Evolutionary conservation across 2,113 vertebrate species (phyloP).

Genomic region (Centrocercus urophasianus): DNA sequence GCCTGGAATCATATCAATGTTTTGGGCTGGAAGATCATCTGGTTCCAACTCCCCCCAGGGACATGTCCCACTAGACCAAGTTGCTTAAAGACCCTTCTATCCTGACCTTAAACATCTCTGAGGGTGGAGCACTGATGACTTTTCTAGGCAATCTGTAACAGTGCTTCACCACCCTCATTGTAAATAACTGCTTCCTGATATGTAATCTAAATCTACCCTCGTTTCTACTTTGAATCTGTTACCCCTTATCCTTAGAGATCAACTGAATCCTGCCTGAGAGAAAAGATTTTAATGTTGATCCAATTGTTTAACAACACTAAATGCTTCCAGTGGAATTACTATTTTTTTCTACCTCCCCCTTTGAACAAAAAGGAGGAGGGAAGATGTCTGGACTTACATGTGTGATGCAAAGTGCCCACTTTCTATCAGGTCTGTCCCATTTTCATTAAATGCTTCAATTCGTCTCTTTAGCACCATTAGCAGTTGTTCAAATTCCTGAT

Average conservation of each 20-base stretch:
- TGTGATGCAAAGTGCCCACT: conserved; percentile 76
- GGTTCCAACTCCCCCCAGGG: not conserved
- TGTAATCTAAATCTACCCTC: not conserved
- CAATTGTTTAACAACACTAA: not conserved
- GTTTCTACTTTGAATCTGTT: not conserved
- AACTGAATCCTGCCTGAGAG: not conserved
- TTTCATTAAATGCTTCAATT: conserved; percentile 74
- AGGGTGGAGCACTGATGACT: not conserved
- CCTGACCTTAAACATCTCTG: not conserved
- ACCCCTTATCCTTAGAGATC: not conserved
- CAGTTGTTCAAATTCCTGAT: conserved; percentile 83
- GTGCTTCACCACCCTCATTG: not conserved
- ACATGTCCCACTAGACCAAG: not conserved
- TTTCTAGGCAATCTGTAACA: not conserved
- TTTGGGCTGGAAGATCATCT: not conserved
- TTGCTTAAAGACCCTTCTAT: not conserved
- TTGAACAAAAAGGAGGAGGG: not conserved
- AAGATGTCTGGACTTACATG: conserved; percentile 62
- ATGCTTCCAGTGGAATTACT: not conserved
- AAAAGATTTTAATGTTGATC: not conserved
- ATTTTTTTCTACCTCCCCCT: not conserved
- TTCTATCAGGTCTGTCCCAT: conserved; percentile 73
- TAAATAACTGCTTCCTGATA: not conserved
- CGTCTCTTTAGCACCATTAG: conserved; percentile 78
- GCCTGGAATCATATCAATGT: not conserved